These are phyloP conservation scores for Aporophyla nigra DNA, from an alignment of 2,888 invertebrate species.

Conservation along the genomic window DNA sequence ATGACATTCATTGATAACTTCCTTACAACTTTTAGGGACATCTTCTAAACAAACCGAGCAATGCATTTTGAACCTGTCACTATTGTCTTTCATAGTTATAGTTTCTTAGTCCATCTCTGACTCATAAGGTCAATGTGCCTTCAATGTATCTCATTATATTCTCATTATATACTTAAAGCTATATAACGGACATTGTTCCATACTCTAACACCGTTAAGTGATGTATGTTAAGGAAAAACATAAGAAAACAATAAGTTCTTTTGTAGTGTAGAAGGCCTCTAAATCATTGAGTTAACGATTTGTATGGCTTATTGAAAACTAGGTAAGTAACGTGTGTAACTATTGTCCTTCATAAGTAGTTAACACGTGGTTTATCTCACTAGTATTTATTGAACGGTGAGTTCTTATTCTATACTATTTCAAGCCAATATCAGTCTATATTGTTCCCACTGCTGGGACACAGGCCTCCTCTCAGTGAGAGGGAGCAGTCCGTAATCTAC, in stretches of 20 bases:
- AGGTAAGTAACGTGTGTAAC: not conserved
- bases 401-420: not conserved
- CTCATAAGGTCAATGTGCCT: constrained; percentile 53
- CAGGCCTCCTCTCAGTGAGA: no score
- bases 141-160: constrained; percentile 27
- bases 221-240: constrained; percentile 33
- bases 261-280: constrained; percentile 24
- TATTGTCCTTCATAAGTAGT: not conserved
- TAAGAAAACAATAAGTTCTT: constrained; percentile 26
- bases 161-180: constrained; percentile 30
- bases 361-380: not conserved
- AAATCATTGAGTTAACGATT: not conserved
- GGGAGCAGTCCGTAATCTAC: no score
- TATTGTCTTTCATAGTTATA: not conserved
- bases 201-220: constrained; percentile 47
- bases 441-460: no score
- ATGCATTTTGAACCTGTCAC: not conserved
- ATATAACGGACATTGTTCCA: constrained; percentile 43
- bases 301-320: constrained; percentile 13
- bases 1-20: constrained; percentile 10
- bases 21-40: not conserved
- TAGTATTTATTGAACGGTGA: not conserved
- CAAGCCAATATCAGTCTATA: no score
- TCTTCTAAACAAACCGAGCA: not conserved
- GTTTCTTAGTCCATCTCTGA: constrained; percentile 30